These are phyloP conservation scores for Tenthredo mesomela DNA, from an alignment of 2,888 invertebrate species.

Conservation along the genomic window DNA sequence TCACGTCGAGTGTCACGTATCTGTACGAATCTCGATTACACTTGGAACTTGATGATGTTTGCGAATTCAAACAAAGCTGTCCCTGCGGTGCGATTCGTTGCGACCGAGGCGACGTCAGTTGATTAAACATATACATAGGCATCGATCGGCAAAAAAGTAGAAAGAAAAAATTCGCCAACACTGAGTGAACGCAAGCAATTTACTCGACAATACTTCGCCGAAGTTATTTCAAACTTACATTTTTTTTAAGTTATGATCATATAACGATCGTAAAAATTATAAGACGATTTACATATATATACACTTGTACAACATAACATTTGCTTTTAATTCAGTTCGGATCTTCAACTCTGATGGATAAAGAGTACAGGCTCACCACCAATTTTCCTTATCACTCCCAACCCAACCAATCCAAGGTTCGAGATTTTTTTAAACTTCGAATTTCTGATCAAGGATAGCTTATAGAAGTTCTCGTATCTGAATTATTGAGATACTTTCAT, in stretches of 20 bases:
- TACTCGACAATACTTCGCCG: neutral
- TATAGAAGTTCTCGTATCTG: too few species aligned
- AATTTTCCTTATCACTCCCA: neutral
- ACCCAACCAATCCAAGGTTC: too few species aligned
- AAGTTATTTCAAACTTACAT: neutral
- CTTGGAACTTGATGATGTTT: constrained; percentile 45
- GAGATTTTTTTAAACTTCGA: too few species aligned
- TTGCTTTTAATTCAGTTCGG: neutral
- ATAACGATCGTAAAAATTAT: neutral
- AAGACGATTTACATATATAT: neutral
- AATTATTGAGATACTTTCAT: too few species aligned
- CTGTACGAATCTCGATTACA: constrained; percentile 40
- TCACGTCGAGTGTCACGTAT: constrained; percentile 23
- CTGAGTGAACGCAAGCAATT: neutral
- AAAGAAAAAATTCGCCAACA: neutral
- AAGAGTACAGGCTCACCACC: neutral
- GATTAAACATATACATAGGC: constrained; percentile 23
- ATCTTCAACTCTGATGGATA: neutral
- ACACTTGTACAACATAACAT: neutral
- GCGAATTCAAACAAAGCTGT: constrained; percentile 43
- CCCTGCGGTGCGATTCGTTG: constrained; percentile 13
- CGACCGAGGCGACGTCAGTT: constrained; percentile 10
- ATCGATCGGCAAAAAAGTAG: constrained; percentile 1
- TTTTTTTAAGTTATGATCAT: neutral
- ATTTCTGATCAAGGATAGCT: too few species aligned